Evolutionary conservation across 2,888 invertebrate species (phyloP).

Genomic region (Nysson spinosus): DNA sequence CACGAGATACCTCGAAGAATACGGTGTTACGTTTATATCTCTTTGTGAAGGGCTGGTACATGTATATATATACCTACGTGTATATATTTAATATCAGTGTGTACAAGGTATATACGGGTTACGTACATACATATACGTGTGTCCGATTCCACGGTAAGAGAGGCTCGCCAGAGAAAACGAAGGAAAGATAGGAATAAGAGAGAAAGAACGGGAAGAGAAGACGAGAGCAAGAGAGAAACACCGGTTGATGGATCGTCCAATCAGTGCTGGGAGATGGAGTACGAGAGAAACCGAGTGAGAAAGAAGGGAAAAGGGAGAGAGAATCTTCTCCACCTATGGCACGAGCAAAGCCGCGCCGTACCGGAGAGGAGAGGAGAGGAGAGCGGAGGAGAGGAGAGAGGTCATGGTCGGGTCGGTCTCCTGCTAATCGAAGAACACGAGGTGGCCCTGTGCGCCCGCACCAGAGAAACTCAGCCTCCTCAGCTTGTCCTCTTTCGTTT

Average conservation of each 20-base stretch:
- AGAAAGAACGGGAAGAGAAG: constrained; percentile 27
- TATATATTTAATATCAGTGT: no score
- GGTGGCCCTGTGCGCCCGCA: constrained; percentile 53
- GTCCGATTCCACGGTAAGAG: constrained; percentile 57
- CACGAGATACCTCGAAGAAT: not conserved
- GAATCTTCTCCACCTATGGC: constrained; percentile 66
- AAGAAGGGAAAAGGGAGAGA: constrained; percentile 54
- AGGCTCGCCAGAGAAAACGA: constrained; percentile 52
- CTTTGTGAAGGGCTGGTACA: no score
- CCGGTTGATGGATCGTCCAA: constrained; percentile 81
- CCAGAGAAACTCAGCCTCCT: constrained; percentile 42
- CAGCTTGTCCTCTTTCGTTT: constrained; percentile 24
- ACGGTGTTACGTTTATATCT: no score
- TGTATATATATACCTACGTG: constrained; percentile 7
- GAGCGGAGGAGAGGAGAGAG: constrained; percentile 69
- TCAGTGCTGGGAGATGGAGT: constrained; percentile 79
- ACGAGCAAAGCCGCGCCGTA: constrained; percentile 53
- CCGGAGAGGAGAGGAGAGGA: constrained; percentile 49
- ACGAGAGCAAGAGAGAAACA: constrained; percentile 56
- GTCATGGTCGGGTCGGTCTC: constrained; percentile 77
- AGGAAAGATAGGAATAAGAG: constrained; percentile 29
- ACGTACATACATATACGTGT: constrained; percentile 36
- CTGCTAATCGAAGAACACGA: constrained; percentile 76
- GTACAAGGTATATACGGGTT: not conserved
- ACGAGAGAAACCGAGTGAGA: constrained; percentile 67